Percentiles rank a stretch among this genome's conserved stretches.
Conservation (phyloP, 2,888 invertebrate genomes). For the Epsilonema sp. region DNA sequence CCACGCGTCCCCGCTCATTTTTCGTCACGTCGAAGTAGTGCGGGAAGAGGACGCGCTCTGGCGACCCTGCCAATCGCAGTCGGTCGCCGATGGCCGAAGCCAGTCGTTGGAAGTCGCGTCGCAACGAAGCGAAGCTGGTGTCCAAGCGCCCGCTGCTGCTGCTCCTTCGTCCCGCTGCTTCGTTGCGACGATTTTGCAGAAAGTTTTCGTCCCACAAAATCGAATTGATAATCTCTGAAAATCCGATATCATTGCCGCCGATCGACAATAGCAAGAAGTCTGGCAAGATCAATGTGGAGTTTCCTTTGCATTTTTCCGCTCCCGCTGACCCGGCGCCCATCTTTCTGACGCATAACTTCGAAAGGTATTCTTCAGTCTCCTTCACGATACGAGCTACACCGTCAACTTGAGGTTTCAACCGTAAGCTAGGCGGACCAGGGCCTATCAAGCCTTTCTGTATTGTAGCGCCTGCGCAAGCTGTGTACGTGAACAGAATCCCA, state of each 20-base stretch:
- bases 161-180: no score
- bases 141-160: no score
- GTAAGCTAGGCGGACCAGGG: background rate
- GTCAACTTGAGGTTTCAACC: background rate
- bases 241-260: slow-evolving; percentile 25
- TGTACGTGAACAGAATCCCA: slow-evolving; percentile 15
- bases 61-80: background rate
- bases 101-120: slow-evolving; percentile 15
- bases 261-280: slow-evolving; percentile 16
- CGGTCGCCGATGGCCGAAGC: slow-evolving; percentile 10
- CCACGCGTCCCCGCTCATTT: slow-evolving; percentile 17
- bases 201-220: slow-evolving; percentile 14
- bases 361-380: background rate
- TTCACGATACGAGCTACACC: background rate
- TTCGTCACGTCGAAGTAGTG: slow-evolving; percentile 19
- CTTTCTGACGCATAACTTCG: background rate
- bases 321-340: no score
- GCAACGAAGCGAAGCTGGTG: slow-evolving; percentile 15
- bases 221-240: slow-evolving; percentile 15
- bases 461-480: slow-evolving; percentile 19
- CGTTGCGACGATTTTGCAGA: no score
- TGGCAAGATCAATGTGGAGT: slow-evolving; percentile 10
- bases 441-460: slow-evolving; percentile 15
- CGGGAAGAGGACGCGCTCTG: slow-evolving; percentile 13
- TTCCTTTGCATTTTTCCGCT: background rate